phyloP scores from a whole-genome alignment of 2,797 vertebrate species.

The Pantherophis alleghaniensis region DNA sequence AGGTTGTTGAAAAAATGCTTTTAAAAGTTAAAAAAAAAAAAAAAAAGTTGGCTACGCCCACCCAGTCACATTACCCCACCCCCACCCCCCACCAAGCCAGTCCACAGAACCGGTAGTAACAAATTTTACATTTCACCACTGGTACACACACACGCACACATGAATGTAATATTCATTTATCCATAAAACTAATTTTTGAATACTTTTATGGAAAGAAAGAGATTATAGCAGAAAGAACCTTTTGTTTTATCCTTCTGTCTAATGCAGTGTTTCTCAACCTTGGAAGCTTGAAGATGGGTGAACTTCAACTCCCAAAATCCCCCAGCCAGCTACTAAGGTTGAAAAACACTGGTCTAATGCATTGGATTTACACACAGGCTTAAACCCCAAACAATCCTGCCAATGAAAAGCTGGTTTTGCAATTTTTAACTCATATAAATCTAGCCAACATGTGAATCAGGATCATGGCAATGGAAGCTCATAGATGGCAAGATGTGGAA shows the following conservation, averaged over 20 bases:
- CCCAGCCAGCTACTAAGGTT: too few species aligned
- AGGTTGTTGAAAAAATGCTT: too few species aligned
- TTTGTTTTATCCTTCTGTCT: constrained; percentile 51
- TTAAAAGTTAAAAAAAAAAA: too few species aligned
- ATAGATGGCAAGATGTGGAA: not conserved
- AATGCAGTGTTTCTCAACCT: too few species aligned
- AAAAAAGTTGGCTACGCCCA: too few species aligned
- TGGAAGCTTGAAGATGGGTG: too few species aligned
- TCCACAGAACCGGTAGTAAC: too few species aligned
- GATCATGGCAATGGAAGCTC: not conserved
- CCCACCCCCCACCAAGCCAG: too few species aligned
- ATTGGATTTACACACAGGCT: not conserved
- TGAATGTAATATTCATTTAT: not conserved
- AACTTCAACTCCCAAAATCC: too few species aligned
- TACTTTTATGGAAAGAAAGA: constrained; percentile 43
- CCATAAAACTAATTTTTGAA: constrained; percentile 46
- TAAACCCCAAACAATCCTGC: not conserved
- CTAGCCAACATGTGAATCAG: not conserved
- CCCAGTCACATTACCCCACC: too few species aligned
- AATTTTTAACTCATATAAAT: not conserved
- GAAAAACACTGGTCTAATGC: not conserved
- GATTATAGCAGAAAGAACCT: constrained; percentile 21
- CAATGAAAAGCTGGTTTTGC: not conserved
- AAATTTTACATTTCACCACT: too few species aligned
- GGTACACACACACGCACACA: too few species aligned